These are phyloP conservation scores for Ceramica pisi DNA, from an alignment of 2,888 invertebrate genomes.

Conservation along the genomic window DNA sequence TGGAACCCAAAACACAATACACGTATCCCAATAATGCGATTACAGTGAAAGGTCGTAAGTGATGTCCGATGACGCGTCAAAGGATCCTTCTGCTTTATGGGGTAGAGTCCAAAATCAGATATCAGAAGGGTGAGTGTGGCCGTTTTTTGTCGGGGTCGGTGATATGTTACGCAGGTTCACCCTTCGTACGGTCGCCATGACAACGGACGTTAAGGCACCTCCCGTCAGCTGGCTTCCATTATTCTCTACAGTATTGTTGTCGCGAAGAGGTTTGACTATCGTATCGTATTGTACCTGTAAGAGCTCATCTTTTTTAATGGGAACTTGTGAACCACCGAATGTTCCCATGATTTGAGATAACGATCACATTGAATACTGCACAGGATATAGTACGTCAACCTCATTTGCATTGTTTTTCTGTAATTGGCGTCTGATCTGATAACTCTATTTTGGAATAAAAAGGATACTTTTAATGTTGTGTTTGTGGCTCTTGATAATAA, in stretches of 20 bases:
- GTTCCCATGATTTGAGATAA: conserved; percentile 80
- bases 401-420: conserved; percentile 78
- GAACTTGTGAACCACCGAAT: conserved; percentile 74
- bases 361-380: conserved; percentile 74
- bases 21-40: conserved; percentile 84
- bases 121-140: conserved; percentile 74
- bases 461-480: conserved; percentile 64
- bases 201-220: conserved; percentile 88
- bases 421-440: conserved; percentile 73
- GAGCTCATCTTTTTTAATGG: conserved; percentile 78
- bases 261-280: conserved; percentile 80
- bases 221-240: conserved; percentile 91
- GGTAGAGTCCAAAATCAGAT: conserved; percentile 84
- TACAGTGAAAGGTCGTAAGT: conserved; percentile 81
- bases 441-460: conserved; percentile 64
- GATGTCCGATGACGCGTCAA: conserved; percentile 77
- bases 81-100: conserved; percentile 78
- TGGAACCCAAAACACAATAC: conserved; percentile 90
- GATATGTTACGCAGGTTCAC: conserved; percentile 89
- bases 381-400: conserved; percentile 74
- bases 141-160: conserved; percentile 80
- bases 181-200: conserved; percentile 88
- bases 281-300: conserved; percentile 81
- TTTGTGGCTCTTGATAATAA: conserved; percentile 57
- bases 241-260: conserved; percentile 84